Evolutionary conservation across 2,888 invertebrate genomes (phyloP), one percentile per base, ranked within the genome.

Genomic region (Hemicrepidius hirtus): DNA sequence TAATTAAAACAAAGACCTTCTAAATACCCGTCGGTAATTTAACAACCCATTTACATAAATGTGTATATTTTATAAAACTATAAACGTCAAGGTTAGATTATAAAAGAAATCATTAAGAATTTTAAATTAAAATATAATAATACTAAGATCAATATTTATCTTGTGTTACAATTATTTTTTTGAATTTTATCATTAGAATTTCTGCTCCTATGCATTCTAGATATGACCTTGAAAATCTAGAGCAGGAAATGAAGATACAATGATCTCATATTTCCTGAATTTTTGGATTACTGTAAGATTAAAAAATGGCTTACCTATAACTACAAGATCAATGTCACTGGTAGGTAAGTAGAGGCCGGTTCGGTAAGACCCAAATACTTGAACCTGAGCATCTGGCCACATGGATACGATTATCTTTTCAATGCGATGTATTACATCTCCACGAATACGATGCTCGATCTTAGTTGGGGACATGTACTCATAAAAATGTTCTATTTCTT

Each of bases 281-380:
- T n/a, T 16, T 41, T 41, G 16, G 41, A 13, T n/a, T 16, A 1
- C n/a, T 41, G n/a, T 41, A 41, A 2, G 24, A 24, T 13, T 41
- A 16, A 41, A 41, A 9, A 18, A 9, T 46, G 10, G n/a, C 55
- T 87, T 82, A 91, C 91, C 91, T 80, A 91, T 90, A 72, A 91
- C 91, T 69, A 91, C 91, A 71, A 87, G 82, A 81, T 91, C 91
- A 82, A 93, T 93, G 84, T 93, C 93, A 84, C 97, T 97, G 83
- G 98, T 98, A 78, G 99, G 99, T 85, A 99, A 91, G 89, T 98
- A 99, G 77, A 99, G 92, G 68, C 97, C 97, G 76, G 99, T 99
- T 80, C 97, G 92, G 88, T 98, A 98, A 83, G 98, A 98, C 82
- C 99, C 99, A 89, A 99, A 99, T 82, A 98, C 95, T 88, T 98